Conservation (phyloP, 2,113 vertebrate species). For the Monopterus albus region DNA sequence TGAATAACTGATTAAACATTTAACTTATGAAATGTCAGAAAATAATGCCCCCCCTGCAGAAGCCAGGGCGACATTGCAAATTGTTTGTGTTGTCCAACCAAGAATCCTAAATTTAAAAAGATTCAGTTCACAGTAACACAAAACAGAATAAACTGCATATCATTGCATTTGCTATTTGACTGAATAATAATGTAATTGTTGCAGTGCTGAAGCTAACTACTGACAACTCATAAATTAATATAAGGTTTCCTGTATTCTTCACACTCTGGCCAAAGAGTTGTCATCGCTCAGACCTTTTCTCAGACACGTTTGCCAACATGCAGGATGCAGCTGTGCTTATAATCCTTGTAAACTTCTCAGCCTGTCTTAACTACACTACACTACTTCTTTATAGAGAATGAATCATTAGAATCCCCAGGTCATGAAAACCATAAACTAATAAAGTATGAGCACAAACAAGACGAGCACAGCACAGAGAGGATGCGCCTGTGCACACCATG, state of each 20-base stretch:
- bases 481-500: constrained; percentile 52
- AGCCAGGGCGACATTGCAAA: not conserved
- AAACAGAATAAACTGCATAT: too few species aligned
- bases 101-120: not conserved
- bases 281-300: constrained; percentile 35
- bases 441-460: constrained; percentile 46
- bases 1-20: not conserved
- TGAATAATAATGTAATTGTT: not conserved
- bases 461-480: constrained; percentile 44
- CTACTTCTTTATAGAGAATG: constrained; percentile 51
- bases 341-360: constrained; percentile 61
- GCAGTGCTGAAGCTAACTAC: not conserved
- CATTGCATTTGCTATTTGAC: too few species aligned
- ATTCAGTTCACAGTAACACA: not conserved
- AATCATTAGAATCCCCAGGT: constrained; percentile 50
- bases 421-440: constrained; percentile 16
- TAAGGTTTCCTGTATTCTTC: constrained; percentile 28
- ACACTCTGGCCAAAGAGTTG: constrained; percentile 16
- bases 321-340: constrained; percentile 73
- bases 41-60: not conserved
- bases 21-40: not conserved
- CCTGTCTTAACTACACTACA: constrained; percentile 28
- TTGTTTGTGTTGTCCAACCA: not conserved
- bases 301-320: constrained; percentile 36
- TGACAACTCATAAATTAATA: constrained; percentile 3